Percentiles rank a stretch among this genome's conserved stretches.
phyloP scores from a whole-genome alignment of 2,797 vertebrate species.

The Urophycis tenuis region DNA sequence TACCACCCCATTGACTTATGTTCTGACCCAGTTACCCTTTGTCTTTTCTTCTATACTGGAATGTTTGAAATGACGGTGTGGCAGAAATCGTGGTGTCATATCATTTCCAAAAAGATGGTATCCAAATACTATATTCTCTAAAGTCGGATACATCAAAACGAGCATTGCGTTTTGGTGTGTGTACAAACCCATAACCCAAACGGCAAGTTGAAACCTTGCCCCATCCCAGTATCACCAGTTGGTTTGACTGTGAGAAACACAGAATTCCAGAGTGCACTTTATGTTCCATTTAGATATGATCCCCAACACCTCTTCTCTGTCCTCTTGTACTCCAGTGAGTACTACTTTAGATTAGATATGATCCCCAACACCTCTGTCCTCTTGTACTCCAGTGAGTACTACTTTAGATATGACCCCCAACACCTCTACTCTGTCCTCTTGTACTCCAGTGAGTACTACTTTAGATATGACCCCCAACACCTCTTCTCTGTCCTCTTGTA shows the following conservation, averaged over 20 bases:
- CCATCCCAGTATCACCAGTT: background rate
- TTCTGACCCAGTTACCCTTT: no score
- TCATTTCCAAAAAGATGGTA: no score
- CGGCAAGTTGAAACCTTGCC: background rate
- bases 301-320: background rate
- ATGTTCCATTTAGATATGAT: constrained; percentile 69
- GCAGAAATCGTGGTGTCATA: background rate
- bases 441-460: constrained; percentile 87
- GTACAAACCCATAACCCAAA: background rate
- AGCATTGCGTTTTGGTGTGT: background rate
- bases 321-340: constrained; percentile 71
- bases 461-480: constrained; percentile 64
- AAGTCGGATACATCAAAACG: background rate
- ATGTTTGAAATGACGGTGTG: background rate
- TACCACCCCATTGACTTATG: no score
- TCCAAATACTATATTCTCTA: background rate
- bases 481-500: background rate
- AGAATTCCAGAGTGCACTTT: background rate
- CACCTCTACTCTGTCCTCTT: no score
- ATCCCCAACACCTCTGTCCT: no score
- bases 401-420: no score
- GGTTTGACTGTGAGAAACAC: background rate
- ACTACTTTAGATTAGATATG: no score
- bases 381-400: constrained; percentile 77
- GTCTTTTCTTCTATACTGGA: no score